A percentile compares a stretch with the other conserved stretches of the same genome.
Conservation (phyloP, 2,113 vertebrate species). For the Ailurus styani region DNA sequence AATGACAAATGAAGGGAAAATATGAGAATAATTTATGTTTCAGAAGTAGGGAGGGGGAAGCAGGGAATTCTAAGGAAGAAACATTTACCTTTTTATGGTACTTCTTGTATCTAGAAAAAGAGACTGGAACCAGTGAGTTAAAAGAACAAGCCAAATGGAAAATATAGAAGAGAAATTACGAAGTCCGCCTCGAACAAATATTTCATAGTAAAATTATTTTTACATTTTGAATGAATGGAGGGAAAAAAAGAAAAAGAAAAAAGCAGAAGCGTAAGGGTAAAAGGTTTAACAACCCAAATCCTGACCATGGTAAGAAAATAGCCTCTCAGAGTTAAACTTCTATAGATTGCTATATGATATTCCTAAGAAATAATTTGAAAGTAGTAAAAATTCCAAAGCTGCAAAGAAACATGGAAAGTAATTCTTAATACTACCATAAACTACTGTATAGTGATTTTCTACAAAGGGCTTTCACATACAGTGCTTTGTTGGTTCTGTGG, state of each 20-base stretch:
- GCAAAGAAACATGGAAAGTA: neutral
- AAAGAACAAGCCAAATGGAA: slow-evolving; percentile 6
- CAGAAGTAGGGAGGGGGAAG: neutral
- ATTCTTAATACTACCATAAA: neutral
- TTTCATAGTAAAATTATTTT: neutral
- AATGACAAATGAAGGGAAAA: neutral
- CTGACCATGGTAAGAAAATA: neutral
- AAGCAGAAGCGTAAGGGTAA: neutral
- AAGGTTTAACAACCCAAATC: neutral
- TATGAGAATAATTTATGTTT: neutral
- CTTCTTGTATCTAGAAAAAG: neutral
- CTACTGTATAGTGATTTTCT: neutral
- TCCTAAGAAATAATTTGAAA: neutral
- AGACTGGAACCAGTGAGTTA: neutral
- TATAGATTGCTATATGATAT: neutral
- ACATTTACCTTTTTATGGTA: neutral
- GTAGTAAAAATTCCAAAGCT: neutral
- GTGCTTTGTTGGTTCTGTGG: neutral
- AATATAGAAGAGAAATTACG: neutral
- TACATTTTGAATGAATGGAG: neutral
- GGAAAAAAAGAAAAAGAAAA: neutral
- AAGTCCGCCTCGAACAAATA: neutral
- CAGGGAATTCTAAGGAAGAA: neutral
- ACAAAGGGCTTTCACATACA: neutral
- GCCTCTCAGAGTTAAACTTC: neutral